phyloP scores from a whole-genome alignment of 2,888 invertebrate genomes.

The Melinopterus prodromus region DNA sequence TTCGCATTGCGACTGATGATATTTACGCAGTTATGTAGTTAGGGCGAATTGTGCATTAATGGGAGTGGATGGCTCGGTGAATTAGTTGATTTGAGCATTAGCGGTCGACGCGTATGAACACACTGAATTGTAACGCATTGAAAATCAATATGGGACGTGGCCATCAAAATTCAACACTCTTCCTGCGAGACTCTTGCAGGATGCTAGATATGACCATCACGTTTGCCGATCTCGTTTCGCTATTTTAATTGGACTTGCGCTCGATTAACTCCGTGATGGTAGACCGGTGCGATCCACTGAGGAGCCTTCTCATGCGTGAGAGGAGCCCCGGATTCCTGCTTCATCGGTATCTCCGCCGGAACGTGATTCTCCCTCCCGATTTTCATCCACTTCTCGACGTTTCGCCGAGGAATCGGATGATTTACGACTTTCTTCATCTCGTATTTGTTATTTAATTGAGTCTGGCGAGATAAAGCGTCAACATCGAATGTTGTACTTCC shows the following conservation, averaged over 20 bases:
- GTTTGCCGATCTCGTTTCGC: constrained; percentile 46
- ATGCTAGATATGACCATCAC: constrained; percentile 40
- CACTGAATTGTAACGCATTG: not conserved
- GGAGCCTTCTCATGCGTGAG: constrained; percentile 13
- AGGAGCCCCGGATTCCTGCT: constrained; percentile 18
- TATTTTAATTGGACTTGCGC: constrained; percentile 54
- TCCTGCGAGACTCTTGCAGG: not conserved
- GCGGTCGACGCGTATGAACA: too few relatives aligned
- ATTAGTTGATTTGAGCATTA: constrained; percentile 14
- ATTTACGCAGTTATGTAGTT: constrained; percentile 18
- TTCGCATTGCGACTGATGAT: constrained; percentile 14
- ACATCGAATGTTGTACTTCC: not conserved
- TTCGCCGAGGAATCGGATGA: not conserved
- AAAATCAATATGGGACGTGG: not conserved
- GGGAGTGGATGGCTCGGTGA: constrained; percentile 12
- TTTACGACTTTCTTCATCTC: constrained; percentile 4
- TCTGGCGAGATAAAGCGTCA: not conserved
- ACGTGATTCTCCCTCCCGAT: not conserved
- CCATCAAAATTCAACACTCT: not conserved
- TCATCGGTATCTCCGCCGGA: constrained; percentile 17
- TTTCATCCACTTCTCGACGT: not conserved
- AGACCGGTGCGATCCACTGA: constrained; percentile 33
- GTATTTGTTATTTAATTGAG: not conserved
- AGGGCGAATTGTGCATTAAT: constrained; percentile 19
- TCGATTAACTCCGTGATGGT: constrained; percentile 53